These are phyloP conservation scores for Paraescarpia echinospica DNA, from an alignment of 1,140 invertebrate species.

Conservation along the genomic window DNA sequence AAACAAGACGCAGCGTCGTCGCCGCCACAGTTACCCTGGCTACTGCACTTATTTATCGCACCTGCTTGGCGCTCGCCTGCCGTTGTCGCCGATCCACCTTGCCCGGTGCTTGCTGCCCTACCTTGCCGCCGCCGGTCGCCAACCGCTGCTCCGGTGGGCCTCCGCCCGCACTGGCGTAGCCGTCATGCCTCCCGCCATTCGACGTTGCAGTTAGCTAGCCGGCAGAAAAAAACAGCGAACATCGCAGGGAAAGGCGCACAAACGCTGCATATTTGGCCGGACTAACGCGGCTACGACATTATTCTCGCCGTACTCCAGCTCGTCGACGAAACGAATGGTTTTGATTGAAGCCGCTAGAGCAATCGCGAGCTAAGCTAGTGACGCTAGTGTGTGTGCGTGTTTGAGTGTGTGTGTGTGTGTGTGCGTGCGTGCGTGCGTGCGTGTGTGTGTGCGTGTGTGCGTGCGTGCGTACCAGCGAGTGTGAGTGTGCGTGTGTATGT, in stretches of 20 bases:
- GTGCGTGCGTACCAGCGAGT: no score
- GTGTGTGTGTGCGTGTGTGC: no score
- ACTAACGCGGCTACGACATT: not conserved
- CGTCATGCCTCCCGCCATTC: not conserved
- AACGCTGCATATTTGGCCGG: not conserved
- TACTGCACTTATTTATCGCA: constrained; percentile 5
- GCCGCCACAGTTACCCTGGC: not conserved
- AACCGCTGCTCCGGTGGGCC: not conserved
- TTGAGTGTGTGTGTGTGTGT: no score
- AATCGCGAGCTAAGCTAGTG: not conserved
- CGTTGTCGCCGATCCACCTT: not conserved
- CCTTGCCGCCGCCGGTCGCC: not conserved
- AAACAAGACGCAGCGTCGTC: not conserved
- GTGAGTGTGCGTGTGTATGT: no score
- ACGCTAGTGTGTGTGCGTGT: no score
- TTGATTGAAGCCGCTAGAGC: not conserved
- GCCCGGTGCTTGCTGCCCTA: not conserved
- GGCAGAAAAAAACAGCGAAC: not conserved
- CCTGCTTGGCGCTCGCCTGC: not conserved
- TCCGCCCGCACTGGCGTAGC: not conserved
- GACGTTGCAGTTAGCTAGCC: not conserved
- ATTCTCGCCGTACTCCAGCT: not conserved
- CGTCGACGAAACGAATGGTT: not conserved
- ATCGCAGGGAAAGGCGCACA: not conserved
- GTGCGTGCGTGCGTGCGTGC: no score